A percentile compares a stretch with the other conserved stretches of the same genome.
Evolutionary conservation across 2,888 invertebrate genomes (phyloP).

Genomic region (Meganola albula): DNA sequence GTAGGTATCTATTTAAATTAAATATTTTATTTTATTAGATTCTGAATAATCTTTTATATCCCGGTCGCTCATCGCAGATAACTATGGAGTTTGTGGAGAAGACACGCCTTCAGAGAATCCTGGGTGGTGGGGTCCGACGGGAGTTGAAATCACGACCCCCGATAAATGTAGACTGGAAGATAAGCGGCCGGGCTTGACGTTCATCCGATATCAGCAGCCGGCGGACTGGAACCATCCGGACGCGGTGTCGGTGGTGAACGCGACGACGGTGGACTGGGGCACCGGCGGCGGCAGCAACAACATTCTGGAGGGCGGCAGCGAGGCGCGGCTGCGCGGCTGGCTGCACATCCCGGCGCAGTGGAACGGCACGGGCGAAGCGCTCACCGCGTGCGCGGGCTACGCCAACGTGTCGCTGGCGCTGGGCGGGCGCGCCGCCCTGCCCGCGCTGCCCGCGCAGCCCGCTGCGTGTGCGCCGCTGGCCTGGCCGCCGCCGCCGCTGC

Average conservation of each 20-base stretch:
- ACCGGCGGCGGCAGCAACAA: conserved; percentile 83
- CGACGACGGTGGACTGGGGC: conserved; percentile 88
- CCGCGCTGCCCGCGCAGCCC: conserved; percentile 82
- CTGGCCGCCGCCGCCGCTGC: conserved; percentile 81
- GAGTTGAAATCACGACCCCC: conserved; percentile 84
- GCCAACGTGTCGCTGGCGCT: conserved; percentile 83
- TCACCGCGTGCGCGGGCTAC: conserved; percentile 88
- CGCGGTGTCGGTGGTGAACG: conserved; percentile 89
- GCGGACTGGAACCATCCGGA: conserved; percentile 93
- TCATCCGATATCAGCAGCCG: conserved; percentile 91
- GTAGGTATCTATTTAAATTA: conserved; percentile 45
- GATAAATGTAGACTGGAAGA: conserved; percentile 88
- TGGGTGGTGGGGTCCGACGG: conserved; percentile 94
- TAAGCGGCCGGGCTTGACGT: conserved; percentile 91
- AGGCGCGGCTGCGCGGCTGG: conserved; percentile 88
- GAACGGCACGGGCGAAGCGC: conserved; percentile 81
- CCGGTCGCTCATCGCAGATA: conserved; percentile 63
- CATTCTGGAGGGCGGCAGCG: conserved; percentile 83
- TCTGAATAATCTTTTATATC: neutral
- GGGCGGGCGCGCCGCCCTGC: conserved; percentile 73
- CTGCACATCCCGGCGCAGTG: conserved; percentile 87
- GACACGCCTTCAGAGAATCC: conserved; percentile 88
- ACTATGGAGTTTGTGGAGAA: conserved; percentile 90
- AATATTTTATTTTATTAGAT: neutral
- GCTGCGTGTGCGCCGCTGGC: conserved; percentile 83